A percentile compares a stretch with the other conserved stretches of the same genome.
These are phyloP conservation scores for Nephrotoma flavescens DNA, from an alignment of 2,888 invertebrate species.

Conservation along the genomic window DNA sequence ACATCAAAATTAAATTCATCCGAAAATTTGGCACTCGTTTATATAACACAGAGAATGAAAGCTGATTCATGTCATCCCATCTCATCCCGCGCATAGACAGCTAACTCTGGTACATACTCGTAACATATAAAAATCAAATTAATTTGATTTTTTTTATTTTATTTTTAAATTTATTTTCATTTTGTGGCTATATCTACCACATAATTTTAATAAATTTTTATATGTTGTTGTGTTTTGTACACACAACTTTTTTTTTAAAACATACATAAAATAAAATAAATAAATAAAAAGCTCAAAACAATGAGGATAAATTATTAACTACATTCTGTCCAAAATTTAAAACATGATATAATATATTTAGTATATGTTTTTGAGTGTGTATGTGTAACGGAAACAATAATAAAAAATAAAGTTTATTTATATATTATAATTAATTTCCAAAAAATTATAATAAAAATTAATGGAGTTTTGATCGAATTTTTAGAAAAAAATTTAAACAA, in stretches of 20 bases:
- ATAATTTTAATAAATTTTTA: background rate
- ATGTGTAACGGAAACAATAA: background rate
- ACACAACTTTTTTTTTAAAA: background rate
- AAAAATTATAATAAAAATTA: too few species aligned
- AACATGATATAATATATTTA: background rate
- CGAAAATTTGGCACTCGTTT: background rate
- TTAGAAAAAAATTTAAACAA: too few species aligned
- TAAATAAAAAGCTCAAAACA: background rate
- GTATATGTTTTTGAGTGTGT: background rate
- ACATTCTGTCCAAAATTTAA: background rate
- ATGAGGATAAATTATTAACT: background rate
- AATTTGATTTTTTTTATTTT: background rate
- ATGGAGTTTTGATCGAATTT: too few species aligned
- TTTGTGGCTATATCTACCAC: background rate
- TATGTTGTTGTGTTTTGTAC: background rate
- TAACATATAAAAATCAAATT: background rate
- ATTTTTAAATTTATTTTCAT: background rate
- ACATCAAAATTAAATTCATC: background rate
- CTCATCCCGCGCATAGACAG: background rate
- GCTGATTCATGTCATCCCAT: background rate
- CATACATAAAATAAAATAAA: background rate
- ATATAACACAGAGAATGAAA: background rate
- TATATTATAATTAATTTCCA: too few species aligned
- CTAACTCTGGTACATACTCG: background rate
- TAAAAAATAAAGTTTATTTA: too few species aligned